A percentile compares a stretch with the other conserved stretches of the same genome.
Evolutionary conservation across 2,797 vertebrate species (phyloP).

Genomic region (Hemibagrus guttatus): DNA sequence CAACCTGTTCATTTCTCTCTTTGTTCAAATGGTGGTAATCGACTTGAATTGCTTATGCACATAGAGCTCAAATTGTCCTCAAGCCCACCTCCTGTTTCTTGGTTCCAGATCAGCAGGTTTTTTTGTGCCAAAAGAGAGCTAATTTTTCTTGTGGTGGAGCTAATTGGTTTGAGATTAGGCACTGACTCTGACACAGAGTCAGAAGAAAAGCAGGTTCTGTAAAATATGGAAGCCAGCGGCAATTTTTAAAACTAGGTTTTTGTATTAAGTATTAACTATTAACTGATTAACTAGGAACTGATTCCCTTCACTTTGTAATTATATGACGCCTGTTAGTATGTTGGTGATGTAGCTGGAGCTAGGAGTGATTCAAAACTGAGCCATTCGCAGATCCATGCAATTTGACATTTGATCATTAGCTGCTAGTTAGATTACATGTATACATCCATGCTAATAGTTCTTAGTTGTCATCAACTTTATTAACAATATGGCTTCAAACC

Average conservation of each 20-base stretch:
- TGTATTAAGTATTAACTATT: not conserved
- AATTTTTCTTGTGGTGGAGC: not conserved
- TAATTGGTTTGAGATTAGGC: constrained; percentile 10
- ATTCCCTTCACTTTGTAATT: not conserved
- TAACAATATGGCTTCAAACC: not conserved
- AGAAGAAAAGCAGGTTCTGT: not conserved
- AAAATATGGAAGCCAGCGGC: not conserved
- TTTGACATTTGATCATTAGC: no score
- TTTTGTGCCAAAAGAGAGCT: constrained; percentile 1
- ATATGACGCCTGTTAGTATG: not conserved
- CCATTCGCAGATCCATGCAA: not conserved
- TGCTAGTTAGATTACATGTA: not conserved
- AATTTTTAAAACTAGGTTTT: not conserved
- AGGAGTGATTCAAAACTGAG: not conserved
- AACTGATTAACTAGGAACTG: not conserved
- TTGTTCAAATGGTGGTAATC: not conserved
- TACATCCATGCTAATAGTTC: not conserved
- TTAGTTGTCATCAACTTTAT: not conserved
- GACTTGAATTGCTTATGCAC: constrained; percentile 3
- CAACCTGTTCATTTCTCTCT: not conserved
- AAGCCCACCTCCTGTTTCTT: not conserved
- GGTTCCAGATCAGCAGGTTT: constrained; percentile 13
- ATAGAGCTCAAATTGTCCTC: not conserved
- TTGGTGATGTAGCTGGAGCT: not conserved
- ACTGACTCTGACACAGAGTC: constrained; percentile 6